These are phyloP conservation scores for Cenopis cana DNA, from an alignment of 2,888 invertebrate genomes.

Conservation along the genomic window DNA sequence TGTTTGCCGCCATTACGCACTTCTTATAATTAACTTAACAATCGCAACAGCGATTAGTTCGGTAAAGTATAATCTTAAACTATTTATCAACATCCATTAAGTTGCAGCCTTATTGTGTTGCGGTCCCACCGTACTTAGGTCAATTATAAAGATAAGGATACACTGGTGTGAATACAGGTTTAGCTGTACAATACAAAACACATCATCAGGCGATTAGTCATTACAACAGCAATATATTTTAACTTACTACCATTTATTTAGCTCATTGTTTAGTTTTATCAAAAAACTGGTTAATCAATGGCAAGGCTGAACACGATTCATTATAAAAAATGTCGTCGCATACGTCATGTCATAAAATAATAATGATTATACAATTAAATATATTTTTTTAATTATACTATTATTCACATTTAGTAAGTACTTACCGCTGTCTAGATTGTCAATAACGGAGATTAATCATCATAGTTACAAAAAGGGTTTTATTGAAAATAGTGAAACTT, in stretches of 20 bases:
- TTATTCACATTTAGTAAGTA: no score
- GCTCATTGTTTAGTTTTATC: not conserved
- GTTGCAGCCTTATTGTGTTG: constrained; percentile 3
- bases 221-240: not conserved
- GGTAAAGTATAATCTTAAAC: constrained; percentile 29
- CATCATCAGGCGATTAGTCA: not conserved
- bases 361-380: no score
- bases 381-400: no score
- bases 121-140: constrained; percentile 19
- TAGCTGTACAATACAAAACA: constrained; percentile 2
- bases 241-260: no score
- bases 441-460: not conserved
- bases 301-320: no score
- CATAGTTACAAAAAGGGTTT: not conserved
- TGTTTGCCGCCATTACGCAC: no score
- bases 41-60: constrained; percentile 1
- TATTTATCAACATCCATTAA: constrained; percentile 32
- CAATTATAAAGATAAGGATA: constrained; percentile 28
- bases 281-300: not conserved
- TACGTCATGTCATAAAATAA: no score
- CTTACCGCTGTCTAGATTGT: not conserved
- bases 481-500: not conserved
- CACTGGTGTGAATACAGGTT: constrained; percentile 13
- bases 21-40: constrained; percentile 5
- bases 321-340: no score